Evolutionary conservation across 1,140 invertebrate genomes (phyloP).

Genomic region (Carcinoscorpius rotundicauda): DNA sequence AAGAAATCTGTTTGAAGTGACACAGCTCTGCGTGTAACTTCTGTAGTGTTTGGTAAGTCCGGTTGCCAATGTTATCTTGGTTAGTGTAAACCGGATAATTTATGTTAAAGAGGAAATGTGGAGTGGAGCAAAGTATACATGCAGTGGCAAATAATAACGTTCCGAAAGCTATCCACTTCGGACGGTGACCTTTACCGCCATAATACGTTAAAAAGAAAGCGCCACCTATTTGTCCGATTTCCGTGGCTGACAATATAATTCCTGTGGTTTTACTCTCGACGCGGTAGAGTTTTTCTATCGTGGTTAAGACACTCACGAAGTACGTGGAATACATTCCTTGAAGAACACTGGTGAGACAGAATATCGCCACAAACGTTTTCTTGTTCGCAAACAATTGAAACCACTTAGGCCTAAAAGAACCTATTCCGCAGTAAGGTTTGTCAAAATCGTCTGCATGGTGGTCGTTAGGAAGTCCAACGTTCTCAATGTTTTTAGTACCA

Average conservation of each 20-base stretch:
- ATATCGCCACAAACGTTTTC: conserved; percentile 71
- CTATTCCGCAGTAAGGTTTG: conserved; percentile 18
- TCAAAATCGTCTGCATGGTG: too few relatives aligned
- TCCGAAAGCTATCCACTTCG: conserved; percentile 89
- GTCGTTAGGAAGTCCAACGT: too few relatives aligned
- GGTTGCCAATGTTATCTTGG: too few relatives aligned
- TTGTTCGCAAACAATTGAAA: conserved; percentile 69
- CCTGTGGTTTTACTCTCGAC: conserved; percentile 90
- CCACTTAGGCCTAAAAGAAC: conserved; percentile 44
- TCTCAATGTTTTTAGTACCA: too few relatives aligned
- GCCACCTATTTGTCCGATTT: conserved; percentile 76
- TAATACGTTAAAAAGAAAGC: conserved; percentile 73
- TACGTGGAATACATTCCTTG: conserved; percentile 93
- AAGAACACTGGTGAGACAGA: conserved; percentile 55
- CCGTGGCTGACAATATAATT: conserved; percentile 81
- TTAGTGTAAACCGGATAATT: too few relatives aligned
- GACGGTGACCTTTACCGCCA: conserved; percentile 84
- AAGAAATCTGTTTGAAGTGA: not conserved
- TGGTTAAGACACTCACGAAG: conserved; percentile 91
- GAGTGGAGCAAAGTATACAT: conserved; percentile 66
- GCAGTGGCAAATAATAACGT: conserved; percentile 79
- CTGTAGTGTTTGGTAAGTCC: too few relatives aligned
- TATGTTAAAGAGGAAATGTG: conserved; percentile 32
- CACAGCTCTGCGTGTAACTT: too few relatives aligned
- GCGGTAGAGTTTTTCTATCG: conserved; percentile 91